These are phyloP conservation scores for Panthera leo DNA, from an alignment of 2,113 vertebrate genomes.

Conservation along the genomic window DNA sequence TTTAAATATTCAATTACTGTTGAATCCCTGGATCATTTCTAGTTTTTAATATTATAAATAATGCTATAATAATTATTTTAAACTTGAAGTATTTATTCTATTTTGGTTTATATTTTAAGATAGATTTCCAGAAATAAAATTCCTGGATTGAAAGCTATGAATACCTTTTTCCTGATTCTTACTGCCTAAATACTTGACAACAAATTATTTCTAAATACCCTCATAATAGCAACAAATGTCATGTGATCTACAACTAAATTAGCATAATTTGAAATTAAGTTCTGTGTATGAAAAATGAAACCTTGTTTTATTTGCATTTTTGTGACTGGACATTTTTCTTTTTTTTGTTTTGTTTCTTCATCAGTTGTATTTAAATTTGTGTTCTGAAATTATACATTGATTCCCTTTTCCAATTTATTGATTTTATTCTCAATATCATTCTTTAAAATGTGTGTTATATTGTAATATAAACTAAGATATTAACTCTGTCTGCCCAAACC, in stretches of 20 bases:
- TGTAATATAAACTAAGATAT: background rate
- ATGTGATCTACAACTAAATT: background rate
- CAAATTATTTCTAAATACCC: background rate
- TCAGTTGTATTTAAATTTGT: background rate
- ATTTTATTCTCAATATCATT: background rate
- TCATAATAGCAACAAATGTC: background rate
- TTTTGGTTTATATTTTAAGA: constrained; percentile 8
- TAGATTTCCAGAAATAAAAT: background rate
- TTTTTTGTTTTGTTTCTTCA: background rate
- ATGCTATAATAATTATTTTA: background rate
- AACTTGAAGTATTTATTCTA: background rate
- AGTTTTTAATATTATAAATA: background rate
- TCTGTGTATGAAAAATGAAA: background rate
- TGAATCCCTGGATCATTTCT: background rate
- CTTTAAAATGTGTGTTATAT: background rate
- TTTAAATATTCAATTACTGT: background rate
- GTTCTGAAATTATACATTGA: background rate
- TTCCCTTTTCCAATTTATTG: background rate
- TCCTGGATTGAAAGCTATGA: background rate
- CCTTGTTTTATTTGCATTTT: background rate
- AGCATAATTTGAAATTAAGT: background rate
- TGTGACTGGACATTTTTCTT: background rate
- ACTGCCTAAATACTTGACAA: background rate
- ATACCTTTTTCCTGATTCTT: background rate
- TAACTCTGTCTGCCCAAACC: background rate